Percentiles rank a stretch among this genome's conserved stretches.
Conservation (phyloP, 1,140 invertebrate genomes). For the Nymphalis io region DNA sequence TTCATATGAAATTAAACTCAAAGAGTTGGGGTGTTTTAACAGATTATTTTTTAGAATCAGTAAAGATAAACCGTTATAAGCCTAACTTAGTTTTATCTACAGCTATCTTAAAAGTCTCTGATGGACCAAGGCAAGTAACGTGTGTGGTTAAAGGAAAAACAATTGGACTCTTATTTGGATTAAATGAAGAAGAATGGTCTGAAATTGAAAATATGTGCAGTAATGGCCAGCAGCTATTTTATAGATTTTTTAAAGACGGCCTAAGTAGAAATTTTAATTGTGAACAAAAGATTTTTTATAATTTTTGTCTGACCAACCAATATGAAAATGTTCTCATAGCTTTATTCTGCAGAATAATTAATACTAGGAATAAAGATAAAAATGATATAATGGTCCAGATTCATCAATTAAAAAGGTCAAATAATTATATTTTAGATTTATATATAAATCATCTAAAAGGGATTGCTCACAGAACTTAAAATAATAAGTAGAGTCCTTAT, state of each 20-base stretch:
- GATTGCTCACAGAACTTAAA: neutral
- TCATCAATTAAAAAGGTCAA: constrained; percentile 54
- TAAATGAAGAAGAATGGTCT: constrained; percentile 60
- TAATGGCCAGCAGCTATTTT: constrained; percentile 61
- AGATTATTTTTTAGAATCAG: constrained; percentile 69
- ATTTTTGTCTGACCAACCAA: constrained; percentile 66
- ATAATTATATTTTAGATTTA: constrained; percentile 52
- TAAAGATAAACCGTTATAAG: constrained; percentile 62
- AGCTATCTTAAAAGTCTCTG: constrained; percentile 61
- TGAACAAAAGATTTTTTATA: constrained; percentile 72
- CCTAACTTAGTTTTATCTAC: constrained; percentile 44
- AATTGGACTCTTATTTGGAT: constrained; percentile 61
- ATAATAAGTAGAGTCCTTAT: too few species aligned
- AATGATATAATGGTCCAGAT: constrained; percentile 62
- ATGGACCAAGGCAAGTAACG: constrained; percentile 60
- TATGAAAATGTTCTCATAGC: constrained; percentile 55
- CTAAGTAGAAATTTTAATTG: constrained; percentile 55
- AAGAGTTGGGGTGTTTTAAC: constrained; percentile 64
- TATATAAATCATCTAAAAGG: constrained; percentile 52
- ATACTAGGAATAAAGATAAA: constrained; percentile 64
- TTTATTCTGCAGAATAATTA: constrained; percentile 56
- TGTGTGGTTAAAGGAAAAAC: constrained; percentile 61
- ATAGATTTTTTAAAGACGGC: constrained; percentile 70
- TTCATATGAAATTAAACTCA: constrained; percentile 49
- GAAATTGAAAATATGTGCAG: constrained; percentile 63